Conservation (phyloP, 2,888 invertebrate species). For the Lasiommata megera region DNA sequence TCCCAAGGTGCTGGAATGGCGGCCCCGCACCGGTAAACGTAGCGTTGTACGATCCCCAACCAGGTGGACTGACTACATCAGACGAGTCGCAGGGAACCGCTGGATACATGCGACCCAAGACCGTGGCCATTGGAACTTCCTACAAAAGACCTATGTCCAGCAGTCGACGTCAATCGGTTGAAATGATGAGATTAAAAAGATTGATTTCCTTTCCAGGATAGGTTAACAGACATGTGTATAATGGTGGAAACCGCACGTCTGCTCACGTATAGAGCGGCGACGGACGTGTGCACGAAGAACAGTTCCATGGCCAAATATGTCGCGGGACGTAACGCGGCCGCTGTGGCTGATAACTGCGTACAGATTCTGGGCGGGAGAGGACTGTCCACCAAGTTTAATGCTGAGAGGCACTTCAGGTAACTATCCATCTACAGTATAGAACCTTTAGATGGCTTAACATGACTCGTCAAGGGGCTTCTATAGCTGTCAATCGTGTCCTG, state of each 20-base stretch:
- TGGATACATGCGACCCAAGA: too few species aligned
- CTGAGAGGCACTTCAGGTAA: constrained; percentile 86
- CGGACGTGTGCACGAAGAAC: constrained; percentile 82
- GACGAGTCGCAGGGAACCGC: too few species aligned
- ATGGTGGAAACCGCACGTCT: constrained; percentile 85
- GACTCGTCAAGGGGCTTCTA: constrained; percentile 85
- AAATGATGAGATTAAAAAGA: too few species aligned
- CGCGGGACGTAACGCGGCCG: constrained; percentile 86
- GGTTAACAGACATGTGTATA: constrained; percentile 87
- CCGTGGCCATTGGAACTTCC: too few species aligned
- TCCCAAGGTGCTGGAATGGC: too few species aligned
- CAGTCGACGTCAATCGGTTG: too few species aligned
- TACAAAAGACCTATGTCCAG: too few species aligned
- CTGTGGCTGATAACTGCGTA: constrained; percentile 85
- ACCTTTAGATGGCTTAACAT: constrained; percentile 89
- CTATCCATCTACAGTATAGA: constrained; percentile 43
- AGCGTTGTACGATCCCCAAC: too few species aligned
- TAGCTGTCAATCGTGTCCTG: constrained; percentile 87
- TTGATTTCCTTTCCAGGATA: constrained; percentile 58
- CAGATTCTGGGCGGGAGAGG: constrained; percentile 90
- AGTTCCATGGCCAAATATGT: constrained; percentile 89
- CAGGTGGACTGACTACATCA: too few species aligned
- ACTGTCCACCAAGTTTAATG: constrained; percentile 84
- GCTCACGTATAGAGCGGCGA: constrained; percentile 86
- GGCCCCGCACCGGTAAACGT: too few species aligned